Conservation (phyloP, 2,888 invertebrate genomes). For the Drosophila mimetica region DNA sequence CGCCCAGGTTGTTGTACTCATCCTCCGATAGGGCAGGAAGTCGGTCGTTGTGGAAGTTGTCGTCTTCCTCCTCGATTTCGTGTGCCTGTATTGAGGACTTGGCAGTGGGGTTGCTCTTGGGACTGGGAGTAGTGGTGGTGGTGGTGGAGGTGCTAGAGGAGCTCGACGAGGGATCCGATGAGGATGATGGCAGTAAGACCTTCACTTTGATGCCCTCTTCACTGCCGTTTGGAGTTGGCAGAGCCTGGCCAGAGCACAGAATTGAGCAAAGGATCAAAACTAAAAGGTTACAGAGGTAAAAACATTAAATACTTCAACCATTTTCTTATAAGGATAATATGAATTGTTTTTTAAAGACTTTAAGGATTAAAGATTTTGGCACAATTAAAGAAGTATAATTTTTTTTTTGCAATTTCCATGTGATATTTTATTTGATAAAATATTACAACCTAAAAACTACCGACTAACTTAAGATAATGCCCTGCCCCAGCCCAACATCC, state of each 20-base stretch:
- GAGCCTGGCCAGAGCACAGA: slow-evolving; percentile 17
- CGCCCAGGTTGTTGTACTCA: slow-evolving; percentile 62
- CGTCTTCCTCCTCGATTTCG: slow-evolving; percentile 51
- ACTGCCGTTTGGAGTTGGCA: not conserved
- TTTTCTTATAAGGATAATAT: too few relatives aligned
- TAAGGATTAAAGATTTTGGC: too few relatives aligned
- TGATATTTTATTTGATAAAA: slow-evolving; percentile 72
- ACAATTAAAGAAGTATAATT: not conserved
- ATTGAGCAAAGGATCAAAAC: slow-evolving; percentile 40
- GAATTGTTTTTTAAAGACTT: too few relatives aligned
- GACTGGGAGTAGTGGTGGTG: slow-evolving; percentile 3
- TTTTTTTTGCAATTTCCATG: slow-evolving; percentile 27
- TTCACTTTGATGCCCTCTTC: slow-evolving; percentile 25
- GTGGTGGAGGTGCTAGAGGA: slow-evolving; percentile 4
- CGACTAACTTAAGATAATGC: slow-evolving; percentile 44
- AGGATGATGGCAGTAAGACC: slow-evolving; percentile 7
- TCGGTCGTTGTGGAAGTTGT: slow-evolving; percentile 56
- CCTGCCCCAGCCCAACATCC: slow-evolving; percentile 9
- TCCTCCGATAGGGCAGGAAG: slow-evolving; percentile 65
- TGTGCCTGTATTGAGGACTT: slow-evolving; percentile 18
- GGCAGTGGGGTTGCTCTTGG: slow-evolving; percentile 12
- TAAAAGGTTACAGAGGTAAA: slow-evolving; percentile 15
- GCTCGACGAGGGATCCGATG: slow-evolving; percentile 2
- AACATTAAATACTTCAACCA: not conserved
- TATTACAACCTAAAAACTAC: slow-evolving; percentile 54